Percentiles rank a stretch among this genome's conserved stretches.
These are phyloP conservation scores for Tetragonula clypearis DNA, from an alignment of 1,140 invertebrate species.

Conservation along the genomic window DNA sequence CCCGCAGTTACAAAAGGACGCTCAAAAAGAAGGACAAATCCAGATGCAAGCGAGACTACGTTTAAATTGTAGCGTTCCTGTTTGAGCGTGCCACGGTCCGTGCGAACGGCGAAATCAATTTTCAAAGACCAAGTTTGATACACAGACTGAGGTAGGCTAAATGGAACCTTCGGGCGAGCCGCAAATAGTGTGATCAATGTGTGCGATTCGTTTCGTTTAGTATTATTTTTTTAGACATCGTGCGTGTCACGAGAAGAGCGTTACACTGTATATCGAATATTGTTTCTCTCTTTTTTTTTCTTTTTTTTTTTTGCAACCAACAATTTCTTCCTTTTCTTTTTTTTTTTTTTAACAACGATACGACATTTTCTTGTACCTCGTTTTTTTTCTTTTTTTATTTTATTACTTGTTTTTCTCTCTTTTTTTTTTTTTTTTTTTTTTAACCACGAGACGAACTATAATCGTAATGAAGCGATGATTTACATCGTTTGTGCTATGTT, in stretches of 20 bases:
- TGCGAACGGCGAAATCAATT: slow-evolving; percentile 55
- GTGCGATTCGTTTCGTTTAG: slow-evolving; percentile 30
- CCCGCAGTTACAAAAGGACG: slow-evolving; percentile 78
- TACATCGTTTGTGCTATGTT: slow-evolving; percentile 4
- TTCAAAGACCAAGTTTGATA: slow-evolving; percentile 58
- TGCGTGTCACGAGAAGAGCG: not conserved
- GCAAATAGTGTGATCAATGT: slow-evolving; percentile 39
- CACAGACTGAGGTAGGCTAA: slow-evolving; percentile 69
- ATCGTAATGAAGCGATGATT: slow-evolving; percentile 12
- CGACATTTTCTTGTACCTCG: not conserved
- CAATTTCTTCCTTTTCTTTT: too few species aligned
- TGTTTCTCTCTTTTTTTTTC: not conserved
- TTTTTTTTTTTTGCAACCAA: not conserved
- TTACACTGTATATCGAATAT: not conserved
- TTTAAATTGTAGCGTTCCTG: slow-evolving; percentile 64
- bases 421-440: not conserved
- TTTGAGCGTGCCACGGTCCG: slow-evolving; percentile 75
- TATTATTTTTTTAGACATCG: slow-evolving; percentile 40
- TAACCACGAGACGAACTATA: not conserved
- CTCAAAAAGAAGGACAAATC: slow-evolving; percentile 72
- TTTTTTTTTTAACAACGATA: not conserved
- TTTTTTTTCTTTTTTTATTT: not conserved
- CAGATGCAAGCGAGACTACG: slow-evolving; percentile 76
- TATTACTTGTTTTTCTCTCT: not conserved
- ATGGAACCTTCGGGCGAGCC: slow-evolving; percentile 46